Conservation (phyloP, 2,113 vertebrate species). For the Rhabdomys dilectus region DNA sequence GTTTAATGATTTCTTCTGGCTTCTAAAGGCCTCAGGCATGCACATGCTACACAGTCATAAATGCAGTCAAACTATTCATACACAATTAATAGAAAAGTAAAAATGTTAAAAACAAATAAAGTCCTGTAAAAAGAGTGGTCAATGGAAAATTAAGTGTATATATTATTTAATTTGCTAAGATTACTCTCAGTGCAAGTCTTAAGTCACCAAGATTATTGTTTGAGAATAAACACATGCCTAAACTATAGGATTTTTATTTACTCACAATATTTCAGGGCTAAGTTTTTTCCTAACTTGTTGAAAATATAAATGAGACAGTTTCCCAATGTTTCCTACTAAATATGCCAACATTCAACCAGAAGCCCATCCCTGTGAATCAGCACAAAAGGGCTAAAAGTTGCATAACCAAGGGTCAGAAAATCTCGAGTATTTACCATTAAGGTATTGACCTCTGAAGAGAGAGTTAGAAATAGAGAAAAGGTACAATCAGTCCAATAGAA, state of each 20-base stretch:
- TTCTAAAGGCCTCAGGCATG: neutral
- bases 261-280: neutral
- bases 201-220: neutral
- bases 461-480: neutral
- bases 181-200: neutral
- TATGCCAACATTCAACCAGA: neutral
- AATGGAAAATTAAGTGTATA: neutral
- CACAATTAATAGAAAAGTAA: neutral
- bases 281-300: neutral
- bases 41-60: neutral
- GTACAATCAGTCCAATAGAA: neutral
- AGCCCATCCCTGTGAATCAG: slow-evolving; percentile 1
- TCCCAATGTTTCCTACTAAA: neutral
- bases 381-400: neutral
- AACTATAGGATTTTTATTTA: neutral
- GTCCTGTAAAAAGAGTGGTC: neutral
- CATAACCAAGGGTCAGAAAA: neutral
- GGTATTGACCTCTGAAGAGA: too few relatives aligned
- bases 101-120: neutral
- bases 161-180: neutral
- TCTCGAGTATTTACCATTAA: neutral
- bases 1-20: neutral
- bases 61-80: neutral
- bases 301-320: neutral
- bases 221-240: neutral